Evolutionary conservation across 2,113 vertebrate genomes (phyloP), one percentile per base, ranked within the genome.

Genomic region (Spea bombifrons): DNA sequence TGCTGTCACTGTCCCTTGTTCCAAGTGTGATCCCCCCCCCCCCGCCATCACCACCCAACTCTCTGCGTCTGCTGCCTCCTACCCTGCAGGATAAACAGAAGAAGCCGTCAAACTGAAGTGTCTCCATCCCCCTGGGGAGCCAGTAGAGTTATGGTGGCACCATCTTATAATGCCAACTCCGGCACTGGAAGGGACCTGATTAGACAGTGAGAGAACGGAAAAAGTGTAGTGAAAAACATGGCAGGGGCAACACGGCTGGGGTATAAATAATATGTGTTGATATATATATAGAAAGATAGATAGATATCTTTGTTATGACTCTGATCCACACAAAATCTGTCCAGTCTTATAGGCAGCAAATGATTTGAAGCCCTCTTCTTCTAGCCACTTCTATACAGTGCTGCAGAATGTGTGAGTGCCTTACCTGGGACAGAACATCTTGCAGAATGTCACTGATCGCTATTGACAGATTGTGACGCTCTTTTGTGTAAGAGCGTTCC

Each of bases 401-500:
- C 67, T 49, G 47, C 48, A 17, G 47, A 7, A 50, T 70, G 48
- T 49, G 69, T 12, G 17, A 5, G n/a, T 43, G 49, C 7, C 9
- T 53, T 71, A 50, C 53, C 16, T 30, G 50, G 6, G 3, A 16
- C 30, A 5, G 15, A 17, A 50, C n/a, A 4, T 71, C 50, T 30
- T 3, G 48, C 49, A 43, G 49, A 48, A 48, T 48, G 59, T 50
- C 46, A 7, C n/a, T 63, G 75, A 78, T 61, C 45, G 30, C 16
- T 63, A 71, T 71, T 71, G 75, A 64, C 66, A 76, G 53, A 6
- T 47, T 13, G 52, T n/a, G 66, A 70, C 47, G 16, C 67, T 50
- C 43, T 47, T 55, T 61, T 55, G 13, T 59, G 63, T 66, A 44
- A 59, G 45, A 30, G 53, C n/a, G 66, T 47, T 70, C 67, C 67